These are phyloP conservation scores for Malurus leucopterus DNA, from an alignment of 2,797 vertebrate species.

Conservation along the genomic window DNA sequence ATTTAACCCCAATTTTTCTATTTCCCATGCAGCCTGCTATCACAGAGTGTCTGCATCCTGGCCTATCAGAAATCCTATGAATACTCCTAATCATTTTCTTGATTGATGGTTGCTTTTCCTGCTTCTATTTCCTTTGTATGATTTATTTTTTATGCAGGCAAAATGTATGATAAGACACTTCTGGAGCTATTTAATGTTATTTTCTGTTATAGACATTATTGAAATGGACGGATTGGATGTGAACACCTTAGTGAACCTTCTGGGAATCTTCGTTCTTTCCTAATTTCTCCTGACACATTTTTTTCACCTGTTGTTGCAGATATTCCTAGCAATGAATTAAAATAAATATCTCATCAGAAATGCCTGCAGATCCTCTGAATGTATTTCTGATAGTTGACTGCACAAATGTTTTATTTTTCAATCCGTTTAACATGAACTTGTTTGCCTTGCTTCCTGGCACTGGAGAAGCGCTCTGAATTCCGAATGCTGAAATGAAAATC, in stretches of 20 bases:
- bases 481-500: constrained; percentile 1
- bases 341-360: constrained; percentile 30
- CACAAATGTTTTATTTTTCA: constrained; percentile 64
- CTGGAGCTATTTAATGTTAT: constrained; percentile 8
- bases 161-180: constrained; percentile 6
- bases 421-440: constrained; percentile 56
- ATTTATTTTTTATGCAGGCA: constrained; percentile 3
- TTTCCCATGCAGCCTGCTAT: neutral
- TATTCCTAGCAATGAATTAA: constrained; percentile 25
- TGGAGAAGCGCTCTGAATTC: constrained; percentile 22
- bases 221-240: neutral
- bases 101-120: neutral
- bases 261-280: neutral
- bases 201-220: neutral
- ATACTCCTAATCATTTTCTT: neutral
- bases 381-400: constrained; percentile 46
- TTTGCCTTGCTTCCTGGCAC: constrained; percentile 30
- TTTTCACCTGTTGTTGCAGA: constrained; percentile 38
- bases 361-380: constrained; percentile 36
- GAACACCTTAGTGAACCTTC: constrained; percentile 10
- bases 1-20: constrained; percentile 37
- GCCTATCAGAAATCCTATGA: neutral
- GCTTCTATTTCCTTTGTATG: neutral
- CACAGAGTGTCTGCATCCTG: neutral
- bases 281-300: neutral